Conservation (phyloP, 2,888 invertebrate genomes). For the Folsomia manolachei region DNA sequence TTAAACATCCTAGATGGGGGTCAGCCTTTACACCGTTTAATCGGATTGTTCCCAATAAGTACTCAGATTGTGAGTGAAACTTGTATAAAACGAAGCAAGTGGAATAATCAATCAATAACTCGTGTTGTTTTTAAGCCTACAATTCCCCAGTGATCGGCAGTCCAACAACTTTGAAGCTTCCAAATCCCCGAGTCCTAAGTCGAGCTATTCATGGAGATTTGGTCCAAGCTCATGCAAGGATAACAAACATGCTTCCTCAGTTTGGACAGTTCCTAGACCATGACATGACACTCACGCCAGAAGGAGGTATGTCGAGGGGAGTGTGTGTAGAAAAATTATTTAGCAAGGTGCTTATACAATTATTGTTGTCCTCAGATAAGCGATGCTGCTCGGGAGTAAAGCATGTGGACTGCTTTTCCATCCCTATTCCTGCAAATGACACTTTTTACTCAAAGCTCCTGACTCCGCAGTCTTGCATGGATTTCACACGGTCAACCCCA, state of each 20-base stretch:
- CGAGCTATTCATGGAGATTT: neutral
- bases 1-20: slow-evolving; percentile 41
- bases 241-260: neutral
- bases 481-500: neutral
- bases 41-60: neutral
- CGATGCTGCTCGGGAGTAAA: too few species aligned
- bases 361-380: too few species aligned
- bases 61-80: neutral
- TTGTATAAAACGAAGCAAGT: neutral
- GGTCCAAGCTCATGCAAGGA: neutral
- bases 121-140: too few species aligned
- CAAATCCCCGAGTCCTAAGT: neutral
- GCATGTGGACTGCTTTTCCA: too few species aligned
- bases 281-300: neutral
- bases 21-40: neutral
- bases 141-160: too few species aligned
- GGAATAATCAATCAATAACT: too few species aligned
- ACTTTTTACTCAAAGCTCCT: neutral
- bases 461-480: neutral
- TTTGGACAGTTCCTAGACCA: neutral
- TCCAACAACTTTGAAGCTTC: too few species aligned
- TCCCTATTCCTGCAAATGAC: neutral
- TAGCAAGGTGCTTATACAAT: neutral
- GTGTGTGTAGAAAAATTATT: too few species aligned
- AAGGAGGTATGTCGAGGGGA: neutral